Percentiles rank a stretch among this genome's conserved stretches.
phyloP scores from a whole-genome alignment of 2,797 vertebrate genomes.

The Mormyrus proboscirostris region DNA sequence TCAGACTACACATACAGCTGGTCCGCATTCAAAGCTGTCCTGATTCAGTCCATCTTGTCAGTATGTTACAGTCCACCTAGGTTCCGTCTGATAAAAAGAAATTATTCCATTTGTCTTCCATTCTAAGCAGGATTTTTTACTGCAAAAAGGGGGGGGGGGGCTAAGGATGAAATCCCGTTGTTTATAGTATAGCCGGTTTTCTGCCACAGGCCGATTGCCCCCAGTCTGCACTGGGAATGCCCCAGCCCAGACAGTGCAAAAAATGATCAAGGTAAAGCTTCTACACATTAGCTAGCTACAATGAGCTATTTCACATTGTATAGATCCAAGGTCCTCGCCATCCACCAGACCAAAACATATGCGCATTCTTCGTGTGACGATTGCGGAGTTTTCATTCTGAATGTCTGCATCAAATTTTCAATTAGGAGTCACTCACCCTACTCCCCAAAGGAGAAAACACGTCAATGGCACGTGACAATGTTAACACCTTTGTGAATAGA shows the following conservation, averaged over 20 bases:
- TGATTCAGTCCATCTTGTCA: not conserved
- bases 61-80: not conserved
- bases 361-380: not conserved
- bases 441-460: not conserved
- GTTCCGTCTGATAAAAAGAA: not conserved
- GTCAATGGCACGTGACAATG: conserved; percentile 8
- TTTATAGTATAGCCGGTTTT: not conserved
- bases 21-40: not conserved
- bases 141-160: not conserved
- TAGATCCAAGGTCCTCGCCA: not conserved
- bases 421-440: not conserved
- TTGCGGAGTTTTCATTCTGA: not conserved
- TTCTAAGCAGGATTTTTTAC: not conserved
- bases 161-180: not conserved
- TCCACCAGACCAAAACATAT: not conserved
- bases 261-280: not conserved
- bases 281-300: not conserved
- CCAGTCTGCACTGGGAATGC: not conserved
- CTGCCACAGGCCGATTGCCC: not conserved
- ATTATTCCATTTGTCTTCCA: not conserved
- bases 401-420: not conserved
- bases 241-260: not conserved
- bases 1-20: not conserved
- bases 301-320: not conserved
- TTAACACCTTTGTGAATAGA: not conserved